phyloP scores from a whole-genome alignment of 2,888 invertebrate genomes.

The Drosophila ustulata region DNA sequence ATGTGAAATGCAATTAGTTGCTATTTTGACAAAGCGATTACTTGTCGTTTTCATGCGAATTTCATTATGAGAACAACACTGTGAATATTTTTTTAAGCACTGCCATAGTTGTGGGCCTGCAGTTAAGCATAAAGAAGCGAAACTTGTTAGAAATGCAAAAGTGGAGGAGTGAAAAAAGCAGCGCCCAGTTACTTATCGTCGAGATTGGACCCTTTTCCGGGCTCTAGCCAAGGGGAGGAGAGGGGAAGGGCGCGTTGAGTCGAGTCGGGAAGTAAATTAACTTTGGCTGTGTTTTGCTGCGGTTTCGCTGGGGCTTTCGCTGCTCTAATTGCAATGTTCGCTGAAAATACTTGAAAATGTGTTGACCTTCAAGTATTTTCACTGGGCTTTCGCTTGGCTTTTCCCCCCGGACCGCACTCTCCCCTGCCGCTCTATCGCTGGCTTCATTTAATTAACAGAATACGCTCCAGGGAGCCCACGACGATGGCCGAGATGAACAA shows the following conservation, averaged over 20 bases:
- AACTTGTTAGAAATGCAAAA: slow-evolving; percentile 51
- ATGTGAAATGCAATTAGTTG: no score
- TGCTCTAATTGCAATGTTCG: slow-evolving; percentile 59
- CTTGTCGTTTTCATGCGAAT: neutral
- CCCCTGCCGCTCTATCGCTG: slow-evolving; percentile 15
- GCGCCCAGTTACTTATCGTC: slow-evolving; percentile 43
- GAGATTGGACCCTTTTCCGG: slow-evolving; percentile 24
- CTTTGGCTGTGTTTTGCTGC: slow-evolving; percentile 58
- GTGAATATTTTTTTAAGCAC: neutral
- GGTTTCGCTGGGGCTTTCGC: slow-evolving; percentile 41
- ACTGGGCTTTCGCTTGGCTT: slow-evolving; percentile 23
- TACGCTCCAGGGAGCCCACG: slow-evolving; percentile 15
- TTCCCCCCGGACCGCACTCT: neutral
- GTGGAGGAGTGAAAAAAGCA: slow-evolving; percentile 15
- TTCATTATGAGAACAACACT: neutral
- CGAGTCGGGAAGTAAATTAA: slow-evolving; percentile 61
- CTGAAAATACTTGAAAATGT: slow-evolving; percentile 63
- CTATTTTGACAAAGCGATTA: neutral
- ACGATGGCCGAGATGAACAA: neutral
- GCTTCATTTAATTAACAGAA: slow-evolving; percentile 70
- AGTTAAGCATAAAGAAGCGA: slow-evolving; percentile 13
- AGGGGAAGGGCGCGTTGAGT: slow-evolving; percentile 2
- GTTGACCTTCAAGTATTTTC: slow-evolving; percentile 73
- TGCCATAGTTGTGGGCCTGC: slow-evolving; percentile 8
- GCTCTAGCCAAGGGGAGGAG: slow-evolving; percentile 2